Evolutionary conservation across 2,888 invertebrate genomes (phyloP).

Genomic region (Galeopsomyia nigrocyanea): DNA sequence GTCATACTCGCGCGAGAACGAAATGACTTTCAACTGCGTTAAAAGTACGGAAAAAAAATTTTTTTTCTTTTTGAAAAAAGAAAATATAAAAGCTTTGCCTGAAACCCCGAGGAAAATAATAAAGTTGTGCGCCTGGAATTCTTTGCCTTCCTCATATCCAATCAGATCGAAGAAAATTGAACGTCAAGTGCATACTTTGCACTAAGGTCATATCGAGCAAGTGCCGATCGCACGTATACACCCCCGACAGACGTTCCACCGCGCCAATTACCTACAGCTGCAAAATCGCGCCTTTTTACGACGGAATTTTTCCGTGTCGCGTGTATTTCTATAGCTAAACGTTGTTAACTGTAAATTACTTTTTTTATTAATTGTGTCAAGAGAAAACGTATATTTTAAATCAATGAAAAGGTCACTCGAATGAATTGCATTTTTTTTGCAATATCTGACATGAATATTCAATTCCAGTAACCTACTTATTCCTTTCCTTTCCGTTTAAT

Average conservation of each 20-base stretch:
- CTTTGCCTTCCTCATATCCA: constrained; percentile 9
- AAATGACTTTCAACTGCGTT: neutral
- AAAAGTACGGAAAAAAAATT: neutral
- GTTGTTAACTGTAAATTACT: too few species aligned
- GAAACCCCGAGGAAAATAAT: constrained; percentile 23
- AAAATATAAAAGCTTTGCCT: neutral
- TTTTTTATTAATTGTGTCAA: too few species aligned
- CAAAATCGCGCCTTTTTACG: neutral
- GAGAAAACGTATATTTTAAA: too few species aligned
- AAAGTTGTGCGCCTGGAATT: constrained; percentile 19
- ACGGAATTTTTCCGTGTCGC: too few species aligned
- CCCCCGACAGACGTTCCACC: neutral
- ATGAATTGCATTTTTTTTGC: too few species aligned
- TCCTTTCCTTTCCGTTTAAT: too few species aligned
- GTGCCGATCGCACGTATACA: constrained; percentile 41
- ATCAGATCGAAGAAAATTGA: constrained; percentile 43
- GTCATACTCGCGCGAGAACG: neutral
- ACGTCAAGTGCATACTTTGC: constrained; percentile 37
- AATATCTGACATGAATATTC: too few species aligned
- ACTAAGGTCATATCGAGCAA: constrained; percentile 18
- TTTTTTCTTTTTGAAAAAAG: neutral
- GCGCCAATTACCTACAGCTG: constrained; percentile 37
- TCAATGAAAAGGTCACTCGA: too few species aligned
- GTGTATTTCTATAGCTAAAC: too few species aligned
- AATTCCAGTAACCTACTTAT: too few species aligned